A percentile compares a stretch with the other conserved stretches of the same genome.
These are phyloP conservation scores for Onychomys leucogaster DNA, from an alignment of 2,797 vertebrate genomes.

Conservation along the genomic window DNA sequence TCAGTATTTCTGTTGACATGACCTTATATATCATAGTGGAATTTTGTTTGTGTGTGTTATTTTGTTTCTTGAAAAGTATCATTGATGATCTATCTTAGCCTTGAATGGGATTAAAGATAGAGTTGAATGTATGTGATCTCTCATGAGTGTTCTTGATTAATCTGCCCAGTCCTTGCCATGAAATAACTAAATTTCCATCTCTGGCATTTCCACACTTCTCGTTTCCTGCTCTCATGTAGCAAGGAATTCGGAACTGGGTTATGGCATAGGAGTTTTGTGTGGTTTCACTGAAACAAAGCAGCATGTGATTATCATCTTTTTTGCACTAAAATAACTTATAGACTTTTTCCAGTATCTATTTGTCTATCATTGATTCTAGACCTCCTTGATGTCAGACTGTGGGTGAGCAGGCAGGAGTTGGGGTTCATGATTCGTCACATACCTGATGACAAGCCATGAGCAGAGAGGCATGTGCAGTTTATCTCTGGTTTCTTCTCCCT, in stretches of 20 bases:
- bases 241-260: not conserved
- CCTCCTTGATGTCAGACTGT: not conserved
- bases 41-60: not conserved
- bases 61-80: constrained; percentile 38
- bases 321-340: not conserved
- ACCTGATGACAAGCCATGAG: not conserved
- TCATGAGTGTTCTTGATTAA: not conserved
- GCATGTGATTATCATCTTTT: not conserved
- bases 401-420: not conserved
- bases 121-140: not conserved
- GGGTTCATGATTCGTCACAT: not conserved
- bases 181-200: not conserved
- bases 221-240: not conserved
- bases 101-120: constrained; percentile 1
- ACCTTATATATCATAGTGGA: not conserved
- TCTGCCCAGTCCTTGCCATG: not conserved
- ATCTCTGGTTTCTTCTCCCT: not conserved
- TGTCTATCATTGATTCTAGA: not conserved
- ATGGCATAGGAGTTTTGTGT: not conserved
- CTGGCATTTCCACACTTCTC: fast-evolving
- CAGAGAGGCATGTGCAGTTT: not conserved
- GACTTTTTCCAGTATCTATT: not conserved
- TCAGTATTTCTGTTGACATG: not conserved
- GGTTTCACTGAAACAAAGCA: not conserved
- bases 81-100: not conserved